Evolutionary conservation across 2,797 vertebrate species (phyloP).

Genomic region (Notoglanidium macrostoma): DNA sequence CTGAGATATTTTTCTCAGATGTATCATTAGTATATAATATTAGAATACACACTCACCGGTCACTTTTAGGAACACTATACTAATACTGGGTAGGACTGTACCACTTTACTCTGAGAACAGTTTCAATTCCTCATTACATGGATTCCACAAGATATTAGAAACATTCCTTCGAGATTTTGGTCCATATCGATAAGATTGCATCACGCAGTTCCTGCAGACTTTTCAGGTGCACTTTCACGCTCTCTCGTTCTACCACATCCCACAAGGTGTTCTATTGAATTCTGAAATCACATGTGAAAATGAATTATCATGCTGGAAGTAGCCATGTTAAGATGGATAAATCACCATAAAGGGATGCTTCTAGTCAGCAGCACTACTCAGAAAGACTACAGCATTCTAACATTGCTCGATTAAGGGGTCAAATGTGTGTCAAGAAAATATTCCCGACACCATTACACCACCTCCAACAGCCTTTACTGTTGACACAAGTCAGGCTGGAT

Average conservation of each 20-base stretch:
- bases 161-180: neutral
- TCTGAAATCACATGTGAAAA: neutral
- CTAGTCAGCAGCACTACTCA: neutral
- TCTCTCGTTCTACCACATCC: neutral
- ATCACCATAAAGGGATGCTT: neutral
- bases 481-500: neutral
- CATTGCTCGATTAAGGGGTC: neutral
- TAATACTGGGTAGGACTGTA: neutral
- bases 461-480: neutral
- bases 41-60: neutral
- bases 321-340: neutral
- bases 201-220: neutral
- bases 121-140: neutral
- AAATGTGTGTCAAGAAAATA: neutral
- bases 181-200: neutral
- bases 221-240: neutral
- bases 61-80: neutral
- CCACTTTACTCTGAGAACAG: neutral
- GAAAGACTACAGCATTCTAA: neutral
- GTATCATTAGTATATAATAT: neutral
- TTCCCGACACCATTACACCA: conserved; percentile 1
- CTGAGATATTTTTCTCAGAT: neutral
- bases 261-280: neutral
- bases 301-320: neutral
- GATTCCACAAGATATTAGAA: neutral